Evolutionary conservation across 2,797 vertebrate genomes (phyloP).

Genomic region (Hirundo rustica): DNA sequence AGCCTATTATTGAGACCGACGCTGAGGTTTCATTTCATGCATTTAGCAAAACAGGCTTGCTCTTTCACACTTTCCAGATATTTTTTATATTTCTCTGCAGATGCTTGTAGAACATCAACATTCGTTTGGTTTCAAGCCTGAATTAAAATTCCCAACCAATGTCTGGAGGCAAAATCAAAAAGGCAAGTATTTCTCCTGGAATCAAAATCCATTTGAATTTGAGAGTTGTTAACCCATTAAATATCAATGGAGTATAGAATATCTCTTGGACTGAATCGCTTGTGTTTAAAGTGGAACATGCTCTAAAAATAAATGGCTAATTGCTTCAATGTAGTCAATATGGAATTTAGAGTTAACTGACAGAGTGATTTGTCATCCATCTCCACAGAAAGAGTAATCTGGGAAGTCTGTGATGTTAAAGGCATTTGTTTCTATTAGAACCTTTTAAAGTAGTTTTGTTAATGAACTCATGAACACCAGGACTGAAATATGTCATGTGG

Average conservation of each 20-base stretch:
- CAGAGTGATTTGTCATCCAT: conserved; percentile 39
- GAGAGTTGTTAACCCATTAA: conserved; percentile 27
- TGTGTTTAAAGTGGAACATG: conserved; percentile 43
- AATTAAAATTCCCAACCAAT: neutral
- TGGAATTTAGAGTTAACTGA: conserved; percentile 40
- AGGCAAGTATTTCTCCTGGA: neutral
- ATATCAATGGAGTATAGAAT: neutral
- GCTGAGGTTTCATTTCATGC: neutral
- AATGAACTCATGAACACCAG: conserved; percentile 32
- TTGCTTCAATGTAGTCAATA: conserved; percentile 41
- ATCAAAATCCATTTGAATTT: conserved; percentile 28
- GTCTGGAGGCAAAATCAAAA: neutral
- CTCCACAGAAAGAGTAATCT: conserved; percentile 15
- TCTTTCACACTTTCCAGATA: conserved; percentile 19
- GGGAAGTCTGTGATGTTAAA: conserved; percentile 39
- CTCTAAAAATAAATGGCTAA: conserved; percentile 55
- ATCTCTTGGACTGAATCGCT: conserved; percentile 25
- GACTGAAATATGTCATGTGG: neutral
- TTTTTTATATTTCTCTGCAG: conserved; percentile 49
- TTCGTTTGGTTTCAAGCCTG: conserved; percentile 38
- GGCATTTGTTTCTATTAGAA: conserved; percentile 36
- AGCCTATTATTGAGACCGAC: neutral
- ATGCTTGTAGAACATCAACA: neutral
- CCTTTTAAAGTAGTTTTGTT: conserved; percentile 15
- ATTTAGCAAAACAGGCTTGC: neutral